Evolutionary conservation across 2,113 vertebrate genomes (phyloP).

Genomic region (Casuarius casuarius): DNA sequence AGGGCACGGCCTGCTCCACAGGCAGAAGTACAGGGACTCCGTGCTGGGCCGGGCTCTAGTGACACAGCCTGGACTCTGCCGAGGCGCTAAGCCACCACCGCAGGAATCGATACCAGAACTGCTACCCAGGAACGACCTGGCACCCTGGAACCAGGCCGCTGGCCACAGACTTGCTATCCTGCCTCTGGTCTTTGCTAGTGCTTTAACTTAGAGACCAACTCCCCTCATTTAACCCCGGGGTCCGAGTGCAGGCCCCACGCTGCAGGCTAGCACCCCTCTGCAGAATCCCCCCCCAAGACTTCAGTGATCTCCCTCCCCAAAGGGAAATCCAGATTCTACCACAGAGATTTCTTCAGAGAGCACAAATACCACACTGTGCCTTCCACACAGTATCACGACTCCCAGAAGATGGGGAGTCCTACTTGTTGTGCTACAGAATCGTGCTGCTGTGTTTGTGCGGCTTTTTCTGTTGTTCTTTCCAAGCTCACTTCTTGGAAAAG

Average conservation of each 20-base stretch:
- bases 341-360: background rate
- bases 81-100: background rate
- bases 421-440: background rate
- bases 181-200: background rate
- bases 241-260: accelerated
- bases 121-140: background rate
- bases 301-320: background rate
- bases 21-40: accelerated
- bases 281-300: background rate
- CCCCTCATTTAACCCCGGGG: accelerated
- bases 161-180: background rate
- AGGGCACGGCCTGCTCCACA: background rate
- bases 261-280: background rate
- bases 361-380: background rate
- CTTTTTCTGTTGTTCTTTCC: background rate
- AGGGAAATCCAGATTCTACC: background rate
- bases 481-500: conserved; percentile 57
- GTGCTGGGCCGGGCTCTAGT: accelerated
- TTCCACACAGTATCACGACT: accelerated
- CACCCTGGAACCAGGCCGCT: background rate
- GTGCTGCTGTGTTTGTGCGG: background rate
- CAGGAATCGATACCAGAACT: background rate
- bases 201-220: background rate
- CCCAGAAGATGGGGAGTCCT: background rate
- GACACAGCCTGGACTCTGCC: accelerated